phyloP scores from a whole-genome alignment of 2,113 vertebrate genomes.

The Triplophysa rosa region DNA sequence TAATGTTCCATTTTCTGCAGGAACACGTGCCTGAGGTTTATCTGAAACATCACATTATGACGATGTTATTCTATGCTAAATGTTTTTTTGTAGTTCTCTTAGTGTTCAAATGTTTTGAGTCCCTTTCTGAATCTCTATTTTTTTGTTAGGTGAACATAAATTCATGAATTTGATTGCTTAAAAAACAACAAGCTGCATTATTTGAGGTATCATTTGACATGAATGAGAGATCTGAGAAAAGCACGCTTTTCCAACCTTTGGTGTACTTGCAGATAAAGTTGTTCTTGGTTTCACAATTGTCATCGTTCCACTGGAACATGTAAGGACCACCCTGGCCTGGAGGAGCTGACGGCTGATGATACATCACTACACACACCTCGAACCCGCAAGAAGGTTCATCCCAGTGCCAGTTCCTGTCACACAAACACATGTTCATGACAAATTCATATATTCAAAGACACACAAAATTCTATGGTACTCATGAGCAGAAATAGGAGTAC shows the following conservation, averaged over 20 bases:
- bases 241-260: conserved; percentile 70
- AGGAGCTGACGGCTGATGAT: conserved; percentile 91
- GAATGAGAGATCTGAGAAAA: neutral
- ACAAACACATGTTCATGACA: conserved; percentile 34
- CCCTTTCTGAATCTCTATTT: too few species aligned
- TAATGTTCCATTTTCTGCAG: conserved; percentile 44
- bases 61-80: neutral
- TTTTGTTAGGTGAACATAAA: neutral
- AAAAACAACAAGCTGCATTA: neutral
- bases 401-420: conserved; percentile 89
- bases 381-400: conserved; percentile 95
- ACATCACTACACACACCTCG: conserved; percentile 95
- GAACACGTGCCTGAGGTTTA: conserved; percentile 19
- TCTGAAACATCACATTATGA: conserved; percentile 46
- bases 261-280: conserved; percentile 99
- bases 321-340: conserved; percentile 81
- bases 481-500: neutral
- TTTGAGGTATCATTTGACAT: neutral
- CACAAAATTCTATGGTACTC: neutral
- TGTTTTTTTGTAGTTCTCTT: too few species aligned
- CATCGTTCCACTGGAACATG: conserved; percentile 96
- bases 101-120: too few species aligned
- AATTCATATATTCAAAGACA: neutral
- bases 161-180: too few species aligned
- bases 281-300: conserved; percentile 93